A percentile compares a stretch with the other conserved stretches of the same genome.
These are phyloP conservation scores for Heterodera schachtii DNA, from an alignment of 1,140 invertebrate species.

Conservation along the genomic window DNA sequence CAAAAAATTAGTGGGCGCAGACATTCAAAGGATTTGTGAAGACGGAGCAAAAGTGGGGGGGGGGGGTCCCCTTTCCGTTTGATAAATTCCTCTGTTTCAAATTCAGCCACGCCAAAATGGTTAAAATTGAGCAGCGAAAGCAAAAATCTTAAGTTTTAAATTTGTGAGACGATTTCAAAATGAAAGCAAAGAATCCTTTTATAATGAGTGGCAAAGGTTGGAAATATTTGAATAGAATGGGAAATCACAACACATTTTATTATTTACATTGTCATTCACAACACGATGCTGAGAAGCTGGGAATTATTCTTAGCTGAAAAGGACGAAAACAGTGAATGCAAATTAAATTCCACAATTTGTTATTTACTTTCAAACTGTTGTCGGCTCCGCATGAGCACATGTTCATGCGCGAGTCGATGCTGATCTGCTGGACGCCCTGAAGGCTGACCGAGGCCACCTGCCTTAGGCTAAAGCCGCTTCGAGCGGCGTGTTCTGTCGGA, in stretches of 20 bases:
- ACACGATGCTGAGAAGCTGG: background rate
- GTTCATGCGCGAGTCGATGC: constrained; percentile 79
- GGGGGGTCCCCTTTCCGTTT: background rate
- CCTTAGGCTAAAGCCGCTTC: constrained; percentile 60
- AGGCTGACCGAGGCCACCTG: constrained; percentile 58
- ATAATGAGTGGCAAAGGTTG: no score
- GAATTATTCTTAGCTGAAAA: background rate
- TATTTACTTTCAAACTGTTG: constrained; percentile 95
- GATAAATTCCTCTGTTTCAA: no score
- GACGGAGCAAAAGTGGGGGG: background rate
- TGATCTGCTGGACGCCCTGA: constrained; percentile 86
- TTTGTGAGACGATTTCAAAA: no score
- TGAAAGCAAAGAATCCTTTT: no score
- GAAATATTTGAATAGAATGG: no score
- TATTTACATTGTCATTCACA: no score
- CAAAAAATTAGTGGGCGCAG: background rate
- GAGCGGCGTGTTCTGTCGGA: constrained; percentile 80
- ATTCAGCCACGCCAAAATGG: no score
- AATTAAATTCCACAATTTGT: constrained; percentile 40
- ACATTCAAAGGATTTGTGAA: constrained; percentile 69
- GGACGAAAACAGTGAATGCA: background rate
- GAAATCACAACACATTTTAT: no score
- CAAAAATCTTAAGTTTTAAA: no score
- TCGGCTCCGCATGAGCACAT: constrained; percentile 97
- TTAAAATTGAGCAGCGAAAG: no score